Evolutionary conservation across 2,113 vertebrate genomes (phyloP), one percentile per base, ranked within the genome.

Genomic region (Odontesthes bonariensis): DNA sequence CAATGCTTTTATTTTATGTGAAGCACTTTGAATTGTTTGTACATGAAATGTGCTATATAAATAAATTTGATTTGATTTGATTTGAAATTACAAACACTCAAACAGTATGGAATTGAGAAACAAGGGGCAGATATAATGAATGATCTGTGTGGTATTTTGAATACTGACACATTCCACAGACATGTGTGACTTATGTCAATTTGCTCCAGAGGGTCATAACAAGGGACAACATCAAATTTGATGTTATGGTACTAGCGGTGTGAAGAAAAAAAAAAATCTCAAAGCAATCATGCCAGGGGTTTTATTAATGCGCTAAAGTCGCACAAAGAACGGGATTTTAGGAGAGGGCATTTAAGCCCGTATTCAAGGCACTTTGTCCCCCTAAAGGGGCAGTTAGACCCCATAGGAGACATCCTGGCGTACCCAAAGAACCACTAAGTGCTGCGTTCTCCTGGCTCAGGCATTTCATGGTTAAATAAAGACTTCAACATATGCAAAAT

Each of bases 401-500:
- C 33, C 33, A 14, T 7, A 40, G 38, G 56, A 23, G 56, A 59
- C 44, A 4, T 19, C 58, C 51, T 44, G 42, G 44, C 55, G 19
- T 3, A 35, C 11, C n/a, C 56, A 31, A 19, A 47, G 59, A 62
- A 49, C 46, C 46, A 46, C 44, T 62, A 47, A 47, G 16, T 5
- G 16, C n/a, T 32, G 32, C 19, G 20, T 52, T 17, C 40, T 44
- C 38, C 31, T 51, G 68, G 11, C 14, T 3, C 12, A 22, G n/a
- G 27, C 27, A 47, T 1, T 42, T 69, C 27, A 33, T 44, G 33
- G 67, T 47, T 35, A 58, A 47, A 58, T 49, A 58, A 58, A 57
- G 27, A 5, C 42, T 69, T 49, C 32, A 58, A 31, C n/a, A 42
- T 12, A 69, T 32, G 53, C 53, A 49, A 49, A 3, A 49, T 17